These are phyloP conservation scores for Andrena minutula DNA, from an alignment of 2,888 invertebrate genomes.

Conservation along the genomic window DNA sequence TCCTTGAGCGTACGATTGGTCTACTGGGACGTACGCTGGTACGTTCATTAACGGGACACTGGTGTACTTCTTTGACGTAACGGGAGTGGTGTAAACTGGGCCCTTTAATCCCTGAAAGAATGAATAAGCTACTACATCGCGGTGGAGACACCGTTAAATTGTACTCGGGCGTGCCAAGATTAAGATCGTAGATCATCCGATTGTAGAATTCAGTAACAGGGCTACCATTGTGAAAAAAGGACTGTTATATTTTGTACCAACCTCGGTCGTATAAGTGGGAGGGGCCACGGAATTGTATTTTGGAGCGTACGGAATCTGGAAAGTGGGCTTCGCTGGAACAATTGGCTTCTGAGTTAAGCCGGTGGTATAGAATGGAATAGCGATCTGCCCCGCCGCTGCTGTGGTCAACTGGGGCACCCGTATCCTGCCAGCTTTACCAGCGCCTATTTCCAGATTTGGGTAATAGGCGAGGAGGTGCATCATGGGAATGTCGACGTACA, in stretches of 20 bases:
- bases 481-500: slow-evolving; percentile 80
- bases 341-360: slow-evolving; percentile 72
- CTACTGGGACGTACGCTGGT: slow-evolving; percentile 58
- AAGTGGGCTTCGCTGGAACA: slow-evolving; percentile 71
- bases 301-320: slow-evolving; percentile 72
- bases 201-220: background rate
- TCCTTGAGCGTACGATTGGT: slow-evolving; percentile 62
- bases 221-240: too few relatives aligned
- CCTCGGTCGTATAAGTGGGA: slow-evolving; percentile 51
- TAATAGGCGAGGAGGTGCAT: slow-evolving; percentile 79
- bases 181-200: background rate
- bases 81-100: slow-evolving; percentile 29
- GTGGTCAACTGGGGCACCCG: slow-evolving; percentile 65
- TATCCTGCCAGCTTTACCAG: slow-evolving; percentile 21
- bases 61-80: slow-evolving; percentile 49
- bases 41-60: slow-evolving; percentile 15
- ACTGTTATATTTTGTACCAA: slow-evolving; percentile 13
- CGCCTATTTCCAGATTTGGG: slow-evolving; percentile 71
- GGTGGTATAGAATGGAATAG: slow-evolving; percentile 77
- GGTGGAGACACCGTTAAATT: background rate
- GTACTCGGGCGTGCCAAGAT: background rate
- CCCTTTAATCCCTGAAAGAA: slow-evolving; percentile 55
- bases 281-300: slow-evolving; percentile 39
- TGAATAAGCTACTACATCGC: background rate
- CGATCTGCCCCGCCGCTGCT: slow-evolving; percentile 72